Percentiles rank a stretch among this genome's conserved stretches.
These are phyloP conservation scores for Galeopsomyia nigrocyanea DNA, from an alignment of 2,888 invertebrate genomes.

Conservation along the genomic window DNA sequence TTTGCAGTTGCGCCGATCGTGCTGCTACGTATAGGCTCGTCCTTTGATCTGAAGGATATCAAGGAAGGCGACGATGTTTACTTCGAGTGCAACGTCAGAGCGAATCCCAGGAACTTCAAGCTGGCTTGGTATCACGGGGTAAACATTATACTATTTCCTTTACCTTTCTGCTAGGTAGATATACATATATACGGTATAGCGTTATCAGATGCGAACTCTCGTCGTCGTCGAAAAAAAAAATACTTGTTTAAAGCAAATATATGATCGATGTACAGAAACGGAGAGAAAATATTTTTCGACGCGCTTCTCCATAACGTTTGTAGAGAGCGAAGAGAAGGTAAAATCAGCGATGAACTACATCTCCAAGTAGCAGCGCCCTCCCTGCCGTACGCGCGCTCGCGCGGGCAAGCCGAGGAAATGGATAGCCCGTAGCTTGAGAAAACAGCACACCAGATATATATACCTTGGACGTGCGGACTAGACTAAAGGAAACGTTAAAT, in stretches of 20 bases:
- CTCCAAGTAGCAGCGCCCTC: too few relatives aligned
- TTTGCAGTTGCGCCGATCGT: conserved; percentile 84
- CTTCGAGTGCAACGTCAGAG: conserved; percentile 88
- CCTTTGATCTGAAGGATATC: conserved; percentile 85
- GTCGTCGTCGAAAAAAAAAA: too few relatives aligned
- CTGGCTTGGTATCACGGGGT: conserved; percentile 91
- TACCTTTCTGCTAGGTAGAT: conserved; percentile 56
- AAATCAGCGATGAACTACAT: conserved; percentile 2
- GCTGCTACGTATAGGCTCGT: conserved; percentile 86
- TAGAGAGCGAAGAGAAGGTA: neutral
- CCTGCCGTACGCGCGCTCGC: too few relatives aligned
- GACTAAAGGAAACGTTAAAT: conserved; percentile 28
- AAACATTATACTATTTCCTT: conserved; percentile 60
- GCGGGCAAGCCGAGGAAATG: conserved; percentile 17
- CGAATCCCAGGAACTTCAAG: conserved; percentile 87
- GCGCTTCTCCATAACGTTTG: neutral
- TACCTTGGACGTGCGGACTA: neutral
- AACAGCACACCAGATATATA: neutral
- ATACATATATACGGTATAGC: neutral
- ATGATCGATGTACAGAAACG: too few relatives aligned
- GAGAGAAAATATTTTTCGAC: neutral
- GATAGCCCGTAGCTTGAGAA: conserved; percentile 9
- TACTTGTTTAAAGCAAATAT: too few relatives aligned
- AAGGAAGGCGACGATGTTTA: conserved; percentile 92
- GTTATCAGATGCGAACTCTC: too few relatives aligned